phyloP scores from a whole-genome alignment of 2,113 vertebrate genomes.

The Scomber japonicus region DNA sequence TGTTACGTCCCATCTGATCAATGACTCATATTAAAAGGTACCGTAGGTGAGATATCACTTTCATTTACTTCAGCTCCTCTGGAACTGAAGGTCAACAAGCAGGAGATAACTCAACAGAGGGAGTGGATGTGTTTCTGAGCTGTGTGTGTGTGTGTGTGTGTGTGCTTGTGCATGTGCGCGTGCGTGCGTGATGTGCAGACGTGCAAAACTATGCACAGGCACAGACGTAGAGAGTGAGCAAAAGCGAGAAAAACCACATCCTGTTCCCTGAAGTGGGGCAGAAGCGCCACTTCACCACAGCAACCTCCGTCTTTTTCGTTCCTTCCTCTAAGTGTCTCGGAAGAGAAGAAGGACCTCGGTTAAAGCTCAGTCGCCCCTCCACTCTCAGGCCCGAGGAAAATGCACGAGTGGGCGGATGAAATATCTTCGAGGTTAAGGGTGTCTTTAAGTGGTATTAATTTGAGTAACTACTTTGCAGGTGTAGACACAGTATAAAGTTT shows the following conservation, averaged over 20 bases:
- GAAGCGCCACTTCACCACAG: slow-evolving; percentile 44
- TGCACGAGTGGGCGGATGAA: neutral
- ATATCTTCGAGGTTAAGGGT: neutral
- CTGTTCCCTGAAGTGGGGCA: slow-evolving; percentile 74
- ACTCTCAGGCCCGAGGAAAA: neutral
- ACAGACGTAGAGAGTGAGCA: neutral
- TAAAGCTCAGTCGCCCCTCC: neutral
- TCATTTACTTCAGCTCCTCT: slow-evolving; percentile 16
- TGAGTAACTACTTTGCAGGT: slow-evolving; percentile 6
- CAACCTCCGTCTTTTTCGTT: slow-evolving; percentile 1
- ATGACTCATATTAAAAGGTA: neutral
- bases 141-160: neutral
- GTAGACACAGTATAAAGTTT: neutral
- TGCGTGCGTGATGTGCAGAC: slow-evolving; percentile 5
- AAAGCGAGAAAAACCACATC: slow-evolving; percentile 79
- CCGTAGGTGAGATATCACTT: neutral
- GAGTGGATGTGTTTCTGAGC: slow-evolving; percentile 14
- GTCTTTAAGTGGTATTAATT: slow-evolving; percentile 20
- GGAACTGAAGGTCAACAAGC: slow-evolving; percentile 16
- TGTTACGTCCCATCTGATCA: neutral
- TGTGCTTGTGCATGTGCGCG: neutral
- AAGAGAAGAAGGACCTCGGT: neutral
- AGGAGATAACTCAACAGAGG: neutral
- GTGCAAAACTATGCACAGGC: slow-evolving; percentile 24
- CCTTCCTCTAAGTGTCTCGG: neutral